phyloP scores from a whole-genome alignment of 2,797 vertebrate species.

The Chelon auratus region DNA sequence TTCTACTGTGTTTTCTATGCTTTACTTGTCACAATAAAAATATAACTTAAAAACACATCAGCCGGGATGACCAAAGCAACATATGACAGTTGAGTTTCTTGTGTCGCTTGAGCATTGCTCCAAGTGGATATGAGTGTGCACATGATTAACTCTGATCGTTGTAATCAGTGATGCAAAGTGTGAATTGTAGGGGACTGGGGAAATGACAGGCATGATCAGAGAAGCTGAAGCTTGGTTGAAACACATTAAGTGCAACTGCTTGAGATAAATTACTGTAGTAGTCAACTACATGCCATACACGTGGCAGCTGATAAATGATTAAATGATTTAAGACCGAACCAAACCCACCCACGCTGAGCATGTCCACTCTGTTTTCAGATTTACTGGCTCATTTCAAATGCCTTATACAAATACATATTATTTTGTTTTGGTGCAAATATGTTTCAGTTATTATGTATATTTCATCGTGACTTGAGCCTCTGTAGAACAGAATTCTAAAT shows the following conservation, averaged over 20 bases:
- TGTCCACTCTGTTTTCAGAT: no score
- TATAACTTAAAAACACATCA: background rate
- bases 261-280: no score
- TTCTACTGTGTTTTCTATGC: background rate
- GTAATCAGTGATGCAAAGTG: background rate
- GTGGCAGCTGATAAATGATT: background rate
- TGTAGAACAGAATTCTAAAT: constrained; percentile 3
- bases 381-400: no score
- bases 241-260: background rate
- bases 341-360: background rate
- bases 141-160: background rate
- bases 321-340: background rate
- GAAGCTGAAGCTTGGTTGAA: background rate
- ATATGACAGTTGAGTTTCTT: background rate
- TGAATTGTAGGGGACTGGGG: background rate
- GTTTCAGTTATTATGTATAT: background rate
- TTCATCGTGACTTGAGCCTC: background rate
- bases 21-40: background rate
- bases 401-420: no score
- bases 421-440: no score
- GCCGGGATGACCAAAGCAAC: background rate
- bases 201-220: background rate
- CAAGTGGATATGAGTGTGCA: background rate
- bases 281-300: no score
- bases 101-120: constrained; percentile 2